Base-by-base conservation (phyloP, 2,797 vertebrate species). In the Varecia variegata region DNA sequence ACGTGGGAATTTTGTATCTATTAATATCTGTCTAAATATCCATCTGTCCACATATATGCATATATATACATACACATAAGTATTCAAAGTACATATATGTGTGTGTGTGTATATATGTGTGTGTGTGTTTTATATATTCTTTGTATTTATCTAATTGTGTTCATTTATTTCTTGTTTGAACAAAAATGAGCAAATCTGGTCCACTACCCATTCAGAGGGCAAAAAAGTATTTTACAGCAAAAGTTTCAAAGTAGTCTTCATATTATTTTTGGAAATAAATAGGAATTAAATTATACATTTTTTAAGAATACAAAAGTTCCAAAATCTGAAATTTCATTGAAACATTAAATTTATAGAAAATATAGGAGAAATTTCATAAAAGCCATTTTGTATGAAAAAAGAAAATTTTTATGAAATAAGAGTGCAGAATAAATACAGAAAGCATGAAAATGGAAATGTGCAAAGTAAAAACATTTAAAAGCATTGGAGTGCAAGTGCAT, bases 101-200 rank as follows among this genome's bases (percentile, higher is more conserved):
- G 27, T 56, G 20, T 23, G 8, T 54, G 20, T 54, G 23, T 54
- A 2, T 21, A 21, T 54, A 3, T 43, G 32, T 35, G 3, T 74
- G 15, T 43, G 5, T 43, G n/a, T n/a, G n/a, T 77, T 15, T 40
- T 65, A 43, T 77, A 32, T 30, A 40, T 43, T 74, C 15, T 85
- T 83, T 81, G 2, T 25, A 76, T 67, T 67, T 82, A 74, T 74
- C 50, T 90, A n/a, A 9, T 82, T 91, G 38, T 84, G 2, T 82
- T 77, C 27, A 56, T 81, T 87, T 91, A 35, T 71, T 95, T 94
- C 38, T 90, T 65, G 3, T 38, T 88, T 96, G n/a, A 97, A 81
- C 50, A 95, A 67, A 92, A 68, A 90, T 58, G 9, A 74, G 58
- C 30, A 88, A 80, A 4, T 50, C 40, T 70, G 25, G 27, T 62